Evolutionary conservation across 1,140 invertebrate genomes (phyloP), one percentile per base, ranked within the genome.

Genomic region (Drosophila prosaltans): DNA sequence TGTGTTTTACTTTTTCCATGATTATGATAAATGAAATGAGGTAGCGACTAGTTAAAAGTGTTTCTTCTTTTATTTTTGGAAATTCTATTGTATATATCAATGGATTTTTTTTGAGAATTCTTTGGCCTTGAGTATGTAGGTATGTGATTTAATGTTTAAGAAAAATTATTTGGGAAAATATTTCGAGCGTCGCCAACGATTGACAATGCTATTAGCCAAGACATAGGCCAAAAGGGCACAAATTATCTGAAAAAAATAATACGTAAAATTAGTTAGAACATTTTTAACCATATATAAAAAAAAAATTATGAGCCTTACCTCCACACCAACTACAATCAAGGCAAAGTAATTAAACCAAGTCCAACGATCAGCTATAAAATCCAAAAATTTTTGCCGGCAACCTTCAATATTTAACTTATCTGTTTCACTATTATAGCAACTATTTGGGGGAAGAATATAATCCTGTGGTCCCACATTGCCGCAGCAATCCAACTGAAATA

Each of bases 401-500:
- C 80, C 81, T 30, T 90, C 90, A 24, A 91, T 59, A 63, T 89
- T 91, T 6, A 91, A 45, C 69, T 80, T 85, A 62, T 82, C 74
- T 4, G 76, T 79, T 16, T 74, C 41, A 16, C 71, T 69, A 21
- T 92, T 82, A 36, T 86, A 83, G 59, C 92, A 92, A 78, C 93
- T 94, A 72, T 82, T 93, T 2, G 78, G 91, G 0, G 85, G 82
- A 40, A 88, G 81, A 40, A 88, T 4, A 77, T 93, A 95, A 75
- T 95, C 94, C 0, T 65, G 45, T 0, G 92, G 78, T 11, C 92
- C 81, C 9, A 90, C 74, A 72, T 94, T 91, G 55, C 95, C 95
- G 78, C 95, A 96, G 77, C 95, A 96, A 32, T 94, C 63, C 40
- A 95, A 85, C 95, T 95, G 81, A 0, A 30, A 43, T 4, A 7